Percentiles rank a stretch among this genome's conserved stretches.
These are phyloP conservation scores for Hipparchia sbordonii DNA, from an alignment of 2,888 invertebrate genomes.

Conservation along the genomic window DNA sequence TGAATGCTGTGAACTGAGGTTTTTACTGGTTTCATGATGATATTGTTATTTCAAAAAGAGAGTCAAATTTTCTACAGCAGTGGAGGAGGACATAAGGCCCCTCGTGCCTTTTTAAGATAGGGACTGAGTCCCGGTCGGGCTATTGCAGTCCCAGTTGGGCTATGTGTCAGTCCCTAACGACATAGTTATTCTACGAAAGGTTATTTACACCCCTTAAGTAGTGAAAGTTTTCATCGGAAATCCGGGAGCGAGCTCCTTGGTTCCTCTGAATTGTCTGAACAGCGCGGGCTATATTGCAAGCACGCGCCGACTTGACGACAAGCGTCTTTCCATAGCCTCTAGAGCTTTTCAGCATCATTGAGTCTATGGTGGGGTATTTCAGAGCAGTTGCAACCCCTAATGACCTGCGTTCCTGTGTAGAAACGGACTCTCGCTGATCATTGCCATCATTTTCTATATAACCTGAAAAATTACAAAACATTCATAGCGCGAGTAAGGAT, in stretches of 20 bases:
- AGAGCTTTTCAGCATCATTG: background rate
- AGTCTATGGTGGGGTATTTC: conserved; percentile 42
- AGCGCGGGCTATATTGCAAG: background rate
- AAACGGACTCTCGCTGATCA: conserved; percentile 57
- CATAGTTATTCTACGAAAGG: background rate
- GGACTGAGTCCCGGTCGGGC: no score
- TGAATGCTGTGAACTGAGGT: no score
- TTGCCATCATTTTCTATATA: conserved; percentile 9
- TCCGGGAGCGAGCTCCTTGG: background rate
- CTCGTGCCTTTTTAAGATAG: background rate
- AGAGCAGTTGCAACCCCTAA: conserved; percentile 53
- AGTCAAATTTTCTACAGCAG: conserved; percentile 66
- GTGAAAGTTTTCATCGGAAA: no score
- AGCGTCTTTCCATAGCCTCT: background rate
- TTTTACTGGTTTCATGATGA: no score
- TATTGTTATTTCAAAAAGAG: conserved; percentile 45
- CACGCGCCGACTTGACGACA: background rate
- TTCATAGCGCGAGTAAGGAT: conserved; percentile 50
- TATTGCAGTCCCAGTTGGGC: no score
- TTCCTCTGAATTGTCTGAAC: background rate
- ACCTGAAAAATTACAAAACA: conserved; percentile 22
- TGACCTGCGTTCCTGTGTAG: conserved; percentile 62
- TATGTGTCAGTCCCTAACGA: background rate
- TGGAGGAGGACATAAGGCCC: conserved; percentile 34
- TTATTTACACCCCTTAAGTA: no score